Conservation (phyloP, 2,888 invertebrate species). For the Pyrrhosoma nymphula region DNA sequence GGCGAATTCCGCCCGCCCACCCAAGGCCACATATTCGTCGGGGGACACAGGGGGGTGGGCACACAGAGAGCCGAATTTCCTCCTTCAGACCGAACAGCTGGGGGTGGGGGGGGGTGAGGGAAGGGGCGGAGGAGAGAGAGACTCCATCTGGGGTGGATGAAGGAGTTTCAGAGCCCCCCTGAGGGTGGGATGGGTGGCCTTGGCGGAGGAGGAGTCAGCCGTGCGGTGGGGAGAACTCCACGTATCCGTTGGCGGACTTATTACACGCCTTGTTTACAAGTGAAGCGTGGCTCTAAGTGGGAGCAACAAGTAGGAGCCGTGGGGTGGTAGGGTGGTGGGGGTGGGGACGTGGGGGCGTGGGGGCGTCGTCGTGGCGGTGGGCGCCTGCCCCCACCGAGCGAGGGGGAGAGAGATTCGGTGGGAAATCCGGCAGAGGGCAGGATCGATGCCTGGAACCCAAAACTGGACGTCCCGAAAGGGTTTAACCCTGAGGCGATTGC, state of each 20-base stretch:
- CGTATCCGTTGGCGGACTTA: conserved; percentile 48
- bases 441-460: neutral
- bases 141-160: too few species aligned
- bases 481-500: neutral
- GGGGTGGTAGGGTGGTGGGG: neutral
- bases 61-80: neutral
- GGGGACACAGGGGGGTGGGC: neutral
- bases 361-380: neutral
- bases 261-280: conserved; percentile 66
- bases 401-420: neutral
- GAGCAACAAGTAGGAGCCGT: conserved; percentile 3
- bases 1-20: neutral
- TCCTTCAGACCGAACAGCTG: neutral
- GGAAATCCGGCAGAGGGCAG: neutral
- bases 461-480: neutral
- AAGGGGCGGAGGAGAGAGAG: neutral
- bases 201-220: too few species aligned
- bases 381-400: neutral
- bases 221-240: neutral
- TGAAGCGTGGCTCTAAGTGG: conserved; percentile 57
- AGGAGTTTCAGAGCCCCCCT: too few species aligned
- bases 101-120: neutral
- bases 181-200: neutral
- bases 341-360: neutral
- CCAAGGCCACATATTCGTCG: neutral